Percentiles rank a stretch among this genome's conserved stretches.
These are phyloP conservation scores for Peromyscus aztecus DNA, from an alignment of 2,797 vertebrate species.

Conservation along the genomic window DNA sequence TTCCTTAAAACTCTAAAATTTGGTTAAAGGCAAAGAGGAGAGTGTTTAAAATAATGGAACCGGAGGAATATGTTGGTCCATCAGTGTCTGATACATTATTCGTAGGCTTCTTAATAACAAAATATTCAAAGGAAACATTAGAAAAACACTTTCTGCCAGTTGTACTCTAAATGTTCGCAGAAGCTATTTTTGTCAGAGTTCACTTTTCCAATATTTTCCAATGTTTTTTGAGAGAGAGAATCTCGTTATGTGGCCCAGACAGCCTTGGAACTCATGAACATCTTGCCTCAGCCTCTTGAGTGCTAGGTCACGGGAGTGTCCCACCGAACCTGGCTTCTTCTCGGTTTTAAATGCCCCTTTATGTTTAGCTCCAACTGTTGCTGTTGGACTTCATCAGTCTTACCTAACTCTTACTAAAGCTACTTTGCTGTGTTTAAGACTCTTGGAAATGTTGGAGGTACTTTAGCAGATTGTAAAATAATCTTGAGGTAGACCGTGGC, in stretches of 20 bases:
- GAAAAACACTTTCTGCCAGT: neutral
- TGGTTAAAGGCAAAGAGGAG: neutral
- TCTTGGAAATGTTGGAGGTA: neutral
- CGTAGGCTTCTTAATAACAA: constrained; percentile 8
- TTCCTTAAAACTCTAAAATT: constrained; percentile 33
- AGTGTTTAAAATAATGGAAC: constrained; percentile 26
- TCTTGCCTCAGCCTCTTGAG: neutral
- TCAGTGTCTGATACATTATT: constrained; percentile 22
- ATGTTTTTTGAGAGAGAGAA: neutral
- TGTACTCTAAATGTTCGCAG: neutral
- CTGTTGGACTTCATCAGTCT: neutral
- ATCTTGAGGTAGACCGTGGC: neutral
- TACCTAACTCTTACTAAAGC: neutral
- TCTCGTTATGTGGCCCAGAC: neutral
- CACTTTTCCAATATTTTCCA: neutral
- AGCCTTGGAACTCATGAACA: neutral
- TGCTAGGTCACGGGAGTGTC: neutral
- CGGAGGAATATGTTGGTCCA: neutral
- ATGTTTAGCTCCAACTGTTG: neutral
- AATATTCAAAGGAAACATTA: neutral
- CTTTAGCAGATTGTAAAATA: neutral
- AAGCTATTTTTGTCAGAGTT: neutral
- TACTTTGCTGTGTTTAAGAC: neutral
- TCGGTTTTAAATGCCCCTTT: neutral
- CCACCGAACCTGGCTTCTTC: neutral